A percentile compares a stretch with the other conserved stretches of the same genome.
Conservation (phyloP, 2,113 vertebrate genomes). For the Callipepla californica region DNA sequence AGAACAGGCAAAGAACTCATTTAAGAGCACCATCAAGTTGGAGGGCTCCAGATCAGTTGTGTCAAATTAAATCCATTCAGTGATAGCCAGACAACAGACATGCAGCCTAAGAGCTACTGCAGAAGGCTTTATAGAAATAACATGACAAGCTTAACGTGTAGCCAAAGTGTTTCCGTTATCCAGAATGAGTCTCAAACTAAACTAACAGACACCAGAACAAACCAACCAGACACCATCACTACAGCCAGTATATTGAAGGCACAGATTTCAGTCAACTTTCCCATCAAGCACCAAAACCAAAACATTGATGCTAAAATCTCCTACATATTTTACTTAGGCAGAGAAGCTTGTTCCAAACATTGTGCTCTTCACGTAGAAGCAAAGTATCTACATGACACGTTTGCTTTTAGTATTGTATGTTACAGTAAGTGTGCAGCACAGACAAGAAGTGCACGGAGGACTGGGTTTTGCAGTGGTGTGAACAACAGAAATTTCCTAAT, state of each 20-base stretch:
- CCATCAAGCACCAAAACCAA: neutral
- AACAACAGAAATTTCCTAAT: fast-evolving
- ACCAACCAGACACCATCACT: fast-evolving
- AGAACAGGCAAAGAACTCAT: neutral
- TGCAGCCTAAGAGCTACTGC: neutral
- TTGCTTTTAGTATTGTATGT: too few relatives aligned
- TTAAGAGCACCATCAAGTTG: neutral
- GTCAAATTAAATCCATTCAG: neutral
- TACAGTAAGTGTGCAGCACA: fast-evolving
- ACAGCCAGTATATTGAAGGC: neutral
- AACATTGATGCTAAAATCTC: neutral
- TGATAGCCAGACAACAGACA: neutral
- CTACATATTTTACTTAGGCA: neutral
- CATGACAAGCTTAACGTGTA: neutral
- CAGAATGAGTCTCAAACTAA: neutral
- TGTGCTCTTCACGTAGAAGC: neutral
- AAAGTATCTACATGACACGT: neutral
- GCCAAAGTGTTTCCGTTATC: neutral
- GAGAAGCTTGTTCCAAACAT: neutral
- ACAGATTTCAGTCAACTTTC: neutral
- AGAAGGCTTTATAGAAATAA: neutral
- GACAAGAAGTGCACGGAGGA: neutral
- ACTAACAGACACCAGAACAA: neutral
- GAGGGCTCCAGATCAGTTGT: neutral
- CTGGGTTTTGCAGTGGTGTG: neutral